Conservation (phyloP, 2,113 vertebrate species). For the Myiopsitta monachus region DNA sequence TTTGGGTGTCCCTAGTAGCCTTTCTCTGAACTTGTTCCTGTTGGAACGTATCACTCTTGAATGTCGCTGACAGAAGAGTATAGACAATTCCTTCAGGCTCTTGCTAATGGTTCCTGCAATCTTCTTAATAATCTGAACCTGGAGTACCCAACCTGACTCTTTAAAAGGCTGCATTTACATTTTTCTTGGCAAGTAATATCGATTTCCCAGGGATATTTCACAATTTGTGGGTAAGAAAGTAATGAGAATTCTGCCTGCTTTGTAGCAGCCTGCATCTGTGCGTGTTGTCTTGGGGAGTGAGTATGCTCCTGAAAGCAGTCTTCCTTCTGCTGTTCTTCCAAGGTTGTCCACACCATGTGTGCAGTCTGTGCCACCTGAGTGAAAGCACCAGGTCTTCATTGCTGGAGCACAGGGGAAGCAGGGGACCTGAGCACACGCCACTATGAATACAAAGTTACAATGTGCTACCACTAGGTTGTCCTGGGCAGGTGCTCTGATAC, state of each 20-base stretch:
- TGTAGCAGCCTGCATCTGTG: neutral
- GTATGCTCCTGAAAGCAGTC: neutral
- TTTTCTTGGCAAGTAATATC: neutral
- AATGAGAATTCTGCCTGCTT: neutral
- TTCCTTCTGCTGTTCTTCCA: neutral
- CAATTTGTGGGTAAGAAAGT: neutral
- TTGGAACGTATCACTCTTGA: neutral
- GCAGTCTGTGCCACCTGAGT: neutral
- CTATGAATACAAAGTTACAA: neutral
- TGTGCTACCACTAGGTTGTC: neutral
- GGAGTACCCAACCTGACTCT: neutral
- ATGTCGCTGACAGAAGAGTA: neutral
- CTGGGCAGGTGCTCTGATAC: neutral
- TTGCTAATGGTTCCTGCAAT: neutral
- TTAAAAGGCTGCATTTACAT: neutral
- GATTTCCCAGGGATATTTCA: neutral
- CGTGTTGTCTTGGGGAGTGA: neutral
- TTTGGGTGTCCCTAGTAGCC: neutral
- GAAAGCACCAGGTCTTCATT: neutral
- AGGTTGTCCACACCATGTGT: neutral
- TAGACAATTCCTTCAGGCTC: neutral
- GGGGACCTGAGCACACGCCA: rapidly evolving
- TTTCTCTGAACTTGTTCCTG: neutral
- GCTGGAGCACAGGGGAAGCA: neutral
- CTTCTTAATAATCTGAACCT: neutral